Conservation (phyloP, 2,888 invertebrate species). For the Drosophila vallismaia region DNA sequence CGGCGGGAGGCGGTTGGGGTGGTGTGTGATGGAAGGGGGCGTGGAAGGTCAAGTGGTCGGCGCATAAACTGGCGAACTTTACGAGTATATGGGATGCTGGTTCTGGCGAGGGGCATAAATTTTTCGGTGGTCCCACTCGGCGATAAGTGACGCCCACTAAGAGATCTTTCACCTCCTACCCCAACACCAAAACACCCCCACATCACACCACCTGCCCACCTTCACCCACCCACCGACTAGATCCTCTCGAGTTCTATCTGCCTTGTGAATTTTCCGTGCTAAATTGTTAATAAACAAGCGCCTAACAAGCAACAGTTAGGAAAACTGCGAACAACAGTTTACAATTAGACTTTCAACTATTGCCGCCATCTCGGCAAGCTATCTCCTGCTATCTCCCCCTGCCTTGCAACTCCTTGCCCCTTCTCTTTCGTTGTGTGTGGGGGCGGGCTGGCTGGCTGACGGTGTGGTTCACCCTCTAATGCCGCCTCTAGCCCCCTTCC, state of each 20-base stretch:
- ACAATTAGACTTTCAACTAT: conserved; percentile 79
- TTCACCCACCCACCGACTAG: not conserved
- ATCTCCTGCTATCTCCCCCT: conserved; percentile 15
- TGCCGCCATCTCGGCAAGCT: conserved; percentile 50
- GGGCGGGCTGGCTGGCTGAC: conserved; percentile 51
- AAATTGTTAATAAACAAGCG: conserved; percentile 81
- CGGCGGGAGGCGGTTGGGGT: not conserved
- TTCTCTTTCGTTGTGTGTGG: conserved; percentile 41
- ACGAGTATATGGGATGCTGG: conserved; percentile 59
- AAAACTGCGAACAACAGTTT: conserved; percentile 75
- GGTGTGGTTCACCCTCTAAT: conserved; percentile 50
- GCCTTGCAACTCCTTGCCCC: not conserved
- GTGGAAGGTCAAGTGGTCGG: conserved; percentile 70
- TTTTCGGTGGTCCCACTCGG: conserved; percentile 52
- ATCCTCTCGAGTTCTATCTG: conserved; percentile 18
- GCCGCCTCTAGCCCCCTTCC: conserved; percentile 7
- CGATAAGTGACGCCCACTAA: conserved; percentile 62
- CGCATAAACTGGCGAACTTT: conserved; percentile 67
- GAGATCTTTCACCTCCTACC: conserved; percentile 11
- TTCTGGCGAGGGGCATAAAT: conserved; percentile 57
- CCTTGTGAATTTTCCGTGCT: conserved; percentile 59
- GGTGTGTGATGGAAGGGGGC: conserved; percentile 31
- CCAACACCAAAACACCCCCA: not conserved
- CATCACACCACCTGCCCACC: not conserved
- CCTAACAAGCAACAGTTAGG: conserved; percentile 73